Evolutionary conservation across 2,113 vertebrate species (phyloP).

Genomic region (Sinosuthora webbiana): DNA sequence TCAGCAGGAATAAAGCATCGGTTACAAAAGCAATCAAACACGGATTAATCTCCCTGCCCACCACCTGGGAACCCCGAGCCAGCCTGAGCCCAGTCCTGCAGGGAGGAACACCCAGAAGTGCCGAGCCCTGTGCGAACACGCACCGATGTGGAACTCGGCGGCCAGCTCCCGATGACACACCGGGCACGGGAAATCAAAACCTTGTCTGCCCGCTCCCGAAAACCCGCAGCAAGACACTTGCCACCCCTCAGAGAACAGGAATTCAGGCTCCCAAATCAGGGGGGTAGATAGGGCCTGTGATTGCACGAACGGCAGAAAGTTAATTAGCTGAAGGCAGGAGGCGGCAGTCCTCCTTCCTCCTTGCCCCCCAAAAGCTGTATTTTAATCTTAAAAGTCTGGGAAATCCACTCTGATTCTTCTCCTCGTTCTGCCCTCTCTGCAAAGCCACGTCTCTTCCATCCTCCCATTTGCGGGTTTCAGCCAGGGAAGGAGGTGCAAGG

Average conservation of each 20-base stretch:
- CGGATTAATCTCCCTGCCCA: neutral
- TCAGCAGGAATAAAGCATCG: no score
- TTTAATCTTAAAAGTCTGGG: neutral
- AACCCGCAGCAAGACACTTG: neutral
- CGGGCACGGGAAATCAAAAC: neutral
- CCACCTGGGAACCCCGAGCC: neutral
- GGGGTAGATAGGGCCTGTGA: neutral
- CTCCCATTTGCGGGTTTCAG: neutral
- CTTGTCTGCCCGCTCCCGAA: neutral
- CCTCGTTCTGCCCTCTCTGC: neutral
- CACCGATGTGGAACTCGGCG: neutral
- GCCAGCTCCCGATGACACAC: neutral
- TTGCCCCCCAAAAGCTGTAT: neutral
- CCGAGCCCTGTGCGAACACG: neutral
- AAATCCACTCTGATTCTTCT: neutral
- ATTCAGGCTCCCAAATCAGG: neutral
- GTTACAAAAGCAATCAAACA: no score
- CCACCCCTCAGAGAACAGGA: neutral
- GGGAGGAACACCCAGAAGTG: neutral
- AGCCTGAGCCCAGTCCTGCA: neutral
- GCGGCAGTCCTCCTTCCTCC: neutral
- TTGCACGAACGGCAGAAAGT: neutral
- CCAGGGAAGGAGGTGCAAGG: neutral
- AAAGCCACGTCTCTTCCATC: neutral
- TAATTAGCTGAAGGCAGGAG: neutral